phyloP scores from a whole-genome alignment of 1,140 invertebrate genomes.

The Trachymyrmex septentrionalis region DNA sequence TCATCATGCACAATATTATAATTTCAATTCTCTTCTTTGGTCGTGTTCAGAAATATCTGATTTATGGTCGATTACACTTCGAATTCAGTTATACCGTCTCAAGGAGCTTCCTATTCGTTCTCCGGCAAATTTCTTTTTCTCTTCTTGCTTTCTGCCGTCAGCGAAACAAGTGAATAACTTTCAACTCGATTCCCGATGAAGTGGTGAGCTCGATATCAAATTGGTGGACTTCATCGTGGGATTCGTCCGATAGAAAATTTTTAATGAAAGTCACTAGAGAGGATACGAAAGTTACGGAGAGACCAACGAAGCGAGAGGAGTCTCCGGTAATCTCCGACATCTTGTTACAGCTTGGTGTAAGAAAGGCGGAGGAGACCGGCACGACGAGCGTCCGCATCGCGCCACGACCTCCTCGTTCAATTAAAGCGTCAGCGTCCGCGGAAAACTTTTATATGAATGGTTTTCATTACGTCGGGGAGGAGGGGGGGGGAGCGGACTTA shows the following conservation, averaged over 20 bases:
- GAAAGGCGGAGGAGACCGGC: slow-evolving; percentile 25
- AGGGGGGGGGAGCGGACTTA: no score
- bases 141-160: not conserved
- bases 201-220: slow-evolving; percentile 73
- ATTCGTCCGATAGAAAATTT: slow-evolving; percentile 72
- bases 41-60: slow-evolving; percentile 24
- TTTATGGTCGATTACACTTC: not conserved
- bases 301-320: slow-evolving; percentile 53
- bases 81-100: slow-evolving; percentile 23
- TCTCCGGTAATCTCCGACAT: slow-evolving; percentile 57
- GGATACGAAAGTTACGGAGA: slow-evolving; percentile 53
- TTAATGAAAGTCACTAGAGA: slow-evolving; percentile 70
- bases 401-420: slow-evolving; percentile 76
- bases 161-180: slow-evolving; percentile 52
- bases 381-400: not conserved
- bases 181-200: slow-evolving; percentile 66
- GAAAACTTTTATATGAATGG: slow-evolving; percentile 85
- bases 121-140: slow-evolving; percentile 13
- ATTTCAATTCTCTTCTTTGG: slow-evolving; percentile 1
- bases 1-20: not conserved
- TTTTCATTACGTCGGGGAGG: slow-evolving; percentile 84
- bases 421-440: slow-evolving; percentile 82
- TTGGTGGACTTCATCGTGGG: slow-evolving; percentile 64
- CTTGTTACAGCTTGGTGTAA: slow-evolving; percentile 52
- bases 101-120: slow-evolving; percentile 15